Conservation (phyloP, 2,888 invertebrate species). For the Achlya flavicornis region DNA sequence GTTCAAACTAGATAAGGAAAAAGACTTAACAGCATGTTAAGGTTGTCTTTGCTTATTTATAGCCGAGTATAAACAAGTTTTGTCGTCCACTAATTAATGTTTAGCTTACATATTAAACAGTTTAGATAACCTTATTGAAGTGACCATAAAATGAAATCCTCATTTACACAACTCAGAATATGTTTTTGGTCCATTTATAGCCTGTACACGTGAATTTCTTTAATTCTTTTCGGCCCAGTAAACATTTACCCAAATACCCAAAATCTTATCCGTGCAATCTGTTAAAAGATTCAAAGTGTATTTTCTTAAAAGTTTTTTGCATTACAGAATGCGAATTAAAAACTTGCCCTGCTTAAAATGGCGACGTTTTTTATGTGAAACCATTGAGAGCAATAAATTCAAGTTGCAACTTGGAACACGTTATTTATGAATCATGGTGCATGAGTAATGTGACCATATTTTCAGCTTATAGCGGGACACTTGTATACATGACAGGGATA, state of each 20-base stretch:
- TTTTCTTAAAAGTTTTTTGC: background rate
- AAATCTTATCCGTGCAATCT: background rate
- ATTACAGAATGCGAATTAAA: background rate
- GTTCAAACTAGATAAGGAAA: background rate
- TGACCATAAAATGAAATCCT: too few species aligned
- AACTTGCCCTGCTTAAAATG: background rate
- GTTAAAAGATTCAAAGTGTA: background rate
- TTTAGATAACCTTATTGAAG: too few species aligned
- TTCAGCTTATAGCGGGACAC: background rate
- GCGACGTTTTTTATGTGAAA: background rate
- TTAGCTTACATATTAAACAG: background rate
- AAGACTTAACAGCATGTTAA: too few species aligned
- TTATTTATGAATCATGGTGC: slow-evolving; percentile 4
- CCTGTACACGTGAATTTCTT: too few species aligned
- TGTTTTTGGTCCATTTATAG: too few species aligned
- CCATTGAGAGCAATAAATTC: background rate
- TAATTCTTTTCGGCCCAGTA: background rate
- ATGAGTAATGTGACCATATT: slow-evolving; percentile 7
- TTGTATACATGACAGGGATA: background rate
- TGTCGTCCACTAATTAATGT: background rate
- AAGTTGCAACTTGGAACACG: slow-evolving; percentile 5
- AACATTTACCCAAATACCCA: background rate
- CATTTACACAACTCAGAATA: too few species aligned
- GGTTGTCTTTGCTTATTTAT: background rate
- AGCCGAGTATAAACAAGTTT: background rate